Conservation (phyloP, 1,140 invertebrate species). For the Temnothorax nylanderi region DNA sequence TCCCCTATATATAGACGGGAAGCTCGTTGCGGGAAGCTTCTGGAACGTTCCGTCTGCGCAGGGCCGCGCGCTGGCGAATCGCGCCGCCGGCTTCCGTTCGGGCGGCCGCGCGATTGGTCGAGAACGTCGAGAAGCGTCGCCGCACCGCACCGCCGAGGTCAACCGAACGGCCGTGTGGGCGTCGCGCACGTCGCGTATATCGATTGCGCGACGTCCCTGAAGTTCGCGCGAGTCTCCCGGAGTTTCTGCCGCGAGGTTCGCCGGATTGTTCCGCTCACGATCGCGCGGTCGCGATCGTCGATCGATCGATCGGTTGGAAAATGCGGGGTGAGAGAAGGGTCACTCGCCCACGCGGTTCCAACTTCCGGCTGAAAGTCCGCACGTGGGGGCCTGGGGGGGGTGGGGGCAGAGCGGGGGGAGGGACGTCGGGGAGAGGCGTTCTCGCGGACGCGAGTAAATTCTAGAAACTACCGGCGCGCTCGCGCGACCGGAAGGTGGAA, state of each 20-base stretch:
- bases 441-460: background rate
- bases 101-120: conserved; percentile 66
- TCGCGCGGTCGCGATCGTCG: background rate
- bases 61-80: conserved; percentile 70
- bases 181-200: conserved; percentile 27
- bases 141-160: conserved; percentile 72
- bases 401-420: background rate
- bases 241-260: background rate
- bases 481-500: background rate
- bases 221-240: background rate
- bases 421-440: background rate
- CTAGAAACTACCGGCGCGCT: background rate
- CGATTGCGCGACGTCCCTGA: background rate
- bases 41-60: conserved; percentile 80
- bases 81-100: conserved; percentile 24
- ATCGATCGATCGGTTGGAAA: background rate
- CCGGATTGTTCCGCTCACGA: background rate
- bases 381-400: background rate
- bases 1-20: conserved; percentile 75
- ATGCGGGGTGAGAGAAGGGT: background rate
- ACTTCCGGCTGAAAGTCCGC: background rate
- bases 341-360: background rate
- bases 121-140: background rate
- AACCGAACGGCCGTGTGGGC: conserved; percentile 7
- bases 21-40: conserved; percentile 74